A percentile compares a stretch with the other conserved stretches of the same genome.
These are phyloP conservation scores for Leptatherina wallacei DNA, from an alignment of 2,797 vertebrate genomes.

Conservation along the genomic window DNA sequence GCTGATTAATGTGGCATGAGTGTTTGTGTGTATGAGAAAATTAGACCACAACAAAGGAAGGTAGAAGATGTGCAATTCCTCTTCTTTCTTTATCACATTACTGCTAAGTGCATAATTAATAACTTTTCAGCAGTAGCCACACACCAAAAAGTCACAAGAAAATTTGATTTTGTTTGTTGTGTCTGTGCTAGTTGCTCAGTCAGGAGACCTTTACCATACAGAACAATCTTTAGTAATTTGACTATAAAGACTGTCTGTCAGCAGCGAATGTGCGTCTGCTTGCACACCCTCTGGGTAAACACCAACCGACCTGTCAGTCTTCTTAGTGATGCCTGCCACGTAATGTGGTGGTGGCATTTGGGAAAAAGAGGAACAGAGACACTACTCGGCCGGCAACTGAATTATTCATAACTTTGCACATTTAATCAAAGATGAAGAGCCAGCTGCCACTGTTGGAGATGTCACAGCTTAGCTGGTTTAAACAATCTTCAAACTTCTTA, in stretches of 20 bases:
- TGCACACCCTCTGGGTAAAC: constrained; percentile 45
- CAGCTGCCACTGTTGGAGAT: constrained; percentile 54
- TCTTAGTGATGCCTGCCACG: constrained; percentile 53
- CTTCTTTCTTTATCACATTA: constrained; percentile 34
- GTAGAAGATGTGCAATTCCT: constrained; percentile 1
- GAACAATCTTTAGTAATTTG: constrained; percentile 71
- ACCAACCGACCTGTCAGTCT: constrained; percentile 52
- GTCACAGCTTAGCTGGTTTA: constrained; percentile 42
- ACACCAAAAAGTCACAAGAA: constrained; percentile 46
- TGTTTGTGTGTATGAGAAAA: background rate
- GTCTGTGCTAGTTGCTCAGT: constrained; percentile 50
- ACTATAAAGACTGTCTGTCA: constrained; percentile 58
- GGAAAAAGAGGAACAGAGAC: constrained; percentile 50
- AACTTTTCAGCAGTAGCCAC: constrained; percentile 44
- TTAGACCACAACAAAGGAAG: background rate
- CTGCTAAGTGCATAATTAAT: constrained; percentile 23
- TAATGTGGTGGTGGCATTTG: constrained; percentile 67
- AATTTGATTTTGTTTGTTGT: constrained; percentile 50
- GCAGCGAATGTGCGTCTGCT: constrained; percentile 37
- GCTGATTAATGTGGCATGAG: no score
- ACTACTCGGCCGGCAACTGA: constrained; percentile 48
- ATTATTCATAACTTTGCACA: constrained; percentile 75
- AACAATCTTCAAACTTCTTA: constrained; percentile 53
- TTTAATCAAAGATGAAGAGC: constrained; percentile 68
- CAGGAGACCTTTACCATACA: constrained; percentile 62